These are phyloP conservation scores for Seladonia tumulorum DNA, from an alignment of 2,888 invertebrate species.

Conservation along the genomic window DNA sequence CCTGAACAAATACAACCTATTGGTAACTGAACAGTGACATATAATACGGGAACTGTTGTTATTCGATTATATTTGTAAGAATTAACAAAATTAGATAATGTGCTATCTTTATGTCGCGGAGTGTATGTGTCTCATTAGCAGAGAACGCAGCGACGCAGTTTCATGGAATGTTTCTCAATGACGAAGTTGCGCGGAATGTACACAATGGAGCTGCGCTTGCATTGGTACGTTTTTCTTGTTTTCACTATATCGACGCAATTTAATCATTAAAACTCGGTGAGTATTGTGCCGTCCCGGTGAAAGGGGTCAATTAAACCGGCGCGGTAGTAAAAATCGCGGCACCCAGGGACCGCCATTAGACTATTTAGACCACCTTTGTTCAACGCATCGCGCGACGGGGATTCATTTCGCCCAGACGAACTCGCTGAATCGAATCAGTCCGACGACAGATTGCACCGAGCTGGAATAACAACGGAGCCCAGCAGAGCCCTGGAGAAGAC, in stretches of 20 bases:
- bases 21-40: no score
- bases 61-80: no score
- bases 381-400: not conserved
- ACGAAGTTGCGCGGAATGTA: not conserved
- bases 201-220: not conserved
- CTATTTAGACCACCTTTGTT: not conserved
- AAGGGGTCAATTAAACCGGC: not conserved
- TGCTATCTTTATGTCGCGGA: no score
- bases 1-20: no score
- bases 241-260: not conserved
- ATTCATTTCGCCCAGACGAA: constrained; percentile 17
- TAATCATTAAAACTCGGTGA: not conserved
- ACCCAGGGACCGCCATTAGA: not conserved
- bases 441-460: constrained; percentile 52
- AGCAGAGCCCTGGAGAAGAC: not conserved
- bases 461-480: constrained; percentile 59
- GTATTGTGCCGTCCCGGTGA: not conserved
- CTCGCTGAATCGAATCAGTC: constrained; percentile 32
- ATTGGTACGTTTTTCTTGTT: not conserved
- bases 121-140: not conserved
- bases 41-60: no score
- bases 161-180: not conserved
- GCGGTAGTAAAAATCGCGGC: not conserved
- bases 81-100: no score
- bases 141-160: not conserved